phyloP scores from a whole-genome alignment of 2,113 vertebrate species.

The Gorsachius goisagi region DNA sequence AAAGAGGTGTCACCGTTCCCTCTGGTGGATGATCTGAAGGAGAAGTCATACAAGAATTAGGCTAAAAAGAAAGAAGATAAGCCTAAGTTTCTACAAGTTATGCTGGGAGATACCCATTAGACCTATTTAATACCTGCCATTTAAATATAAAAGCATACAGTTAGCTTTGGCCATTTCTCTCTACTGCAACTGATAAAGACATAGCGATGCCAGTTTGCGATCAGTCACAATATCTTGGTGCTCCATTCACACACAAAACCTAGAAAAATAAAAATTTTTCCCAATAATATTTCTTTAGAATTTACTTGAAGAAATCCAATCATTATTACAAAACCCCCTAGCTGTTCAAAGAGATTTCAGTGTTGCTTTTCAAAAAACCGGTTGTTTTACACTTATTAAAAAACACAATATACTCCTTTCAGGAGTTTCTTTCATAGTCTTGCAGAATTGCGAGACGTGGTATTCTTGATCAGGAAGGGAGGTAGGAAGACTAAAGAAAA shows the following conservation, averaged over 20 bases:
- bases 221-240: neutral
- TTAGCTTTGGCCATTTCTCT: neutral
- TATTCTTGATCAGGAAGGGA: neutral
- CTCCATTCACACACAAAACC: neutral
- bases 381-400: neutral
- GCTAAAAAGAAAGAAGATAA: neutral
- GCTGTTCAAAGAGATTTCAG: neutral
- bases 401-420: neutral
- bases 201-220: neutral
- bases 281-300: neutral
- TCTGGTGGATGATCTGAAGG: neutral
- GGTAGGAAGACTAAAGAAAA: neutral
- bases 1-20: neutral
- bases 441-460: neutral
- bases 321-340: neutral
- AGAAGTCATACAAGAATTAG: neutral
- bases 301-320: neutral
- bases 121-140: neutral
- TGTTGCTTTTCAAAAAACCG: neutral
- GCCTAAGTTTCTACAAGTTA: neutral
- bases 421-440: neutral
- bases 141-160: neutral
- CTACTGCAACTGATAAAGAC: neutral
- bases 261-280: neutral
- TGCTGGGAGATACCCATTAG: neutral